Evolutionary conservation across 1,140 invertebrate genomes (phyloP), one percentile per base, ranked within the genome.

Genomic region (Zaprionus davidi): DNA sequence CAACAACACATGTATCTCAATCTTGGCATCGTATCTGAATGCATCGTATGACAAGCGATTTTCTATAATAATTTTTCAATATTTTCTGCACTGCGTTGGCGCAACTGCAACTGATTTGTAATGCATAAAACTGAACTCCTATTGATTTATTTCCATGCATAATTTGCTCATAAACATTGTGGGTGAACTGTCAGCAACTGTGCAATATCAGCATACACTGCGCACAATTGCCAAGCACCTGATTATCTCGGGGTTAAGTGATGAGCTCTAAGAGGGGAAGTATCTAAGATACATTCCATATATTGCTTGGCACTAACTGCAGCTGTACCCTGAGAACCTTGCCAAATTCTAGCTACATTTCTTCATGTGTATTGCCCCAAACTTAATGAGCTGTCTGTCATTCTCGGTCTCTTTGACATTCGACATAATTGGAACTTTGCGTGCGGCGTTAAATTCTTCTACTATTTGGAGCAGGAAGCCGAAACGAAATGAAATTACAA

Each of bases 51-150:
- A 67, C 63, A 65, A 56, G 62, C 69, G 76, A 76, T 86, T 86
- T 79, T 87, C 80, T 71, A 84, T 90, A 88, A 90, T 82, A 71
- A 76, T 88, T 90, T 87, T 90, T 80, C 78, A 84, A 87, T 83
- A 80, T 76, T 82, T 76, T 79, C 51, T 53, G 26, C 24, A 26
- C 70, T 78, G 81, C 81, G 77, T 84, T 83, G 81, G 81, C 76
- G 69, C 56, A 69, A 66, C 56, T 62, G 49, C 55, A 71, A 58
- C 67, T 76, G 59, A 76, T 76, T 76, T 76, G 73, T 76, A 71
- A 76, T 76, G 73, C 73, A 76, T 71, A 71, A 65, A 71, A 56
- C 62, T 59, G 68, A 65, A 71, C 68, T 68, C 46, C 56, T 51
- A 73, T 77, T 78, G 76, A 78, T 78, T 78, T 78, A 78, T 78